Evolutionary conservation across 64 coral and sea anemone species (phyloP), one percentile per base, ranked within the genome.

Genomic region (Pocillopora damicornis): DNA sequence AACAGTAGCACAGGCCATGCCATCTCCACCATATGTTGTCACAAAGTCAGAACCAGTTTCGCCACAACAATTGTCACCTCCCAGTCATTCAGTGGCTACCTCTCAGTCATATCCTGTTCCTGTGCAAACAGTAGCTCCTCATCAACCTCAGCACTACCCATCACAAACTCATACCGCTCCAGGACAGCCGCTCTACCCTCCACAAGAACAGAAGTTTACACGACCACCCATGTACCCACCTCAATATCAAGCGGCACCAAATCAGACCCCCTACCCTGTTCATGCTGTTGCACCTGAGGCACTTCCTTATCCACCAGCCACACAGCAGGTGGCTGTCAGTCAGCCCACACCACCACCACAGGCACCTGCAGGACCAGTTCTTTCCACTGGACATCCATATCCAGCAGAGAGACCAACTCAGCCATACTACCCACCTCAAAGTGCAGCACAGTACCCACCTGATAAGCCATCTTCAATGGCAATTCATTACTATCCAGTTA

Each of bases 361-460:
- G 30, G 38, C 86, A 75, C 36, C 61, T 73, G 8, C 83, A 76
- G 37, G 38, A 60, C 58, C 86, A 67, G 64, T 67, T 16, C 15
- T 22, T 67, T 18, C 77, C 37, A 61, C 18, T 64, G 61, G 20
- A 60, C 77, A 80, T 26, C 73, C 69, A 13, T 73, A 63, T 37
- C 30, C 61, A 12, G 63, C 6, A 18, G 80, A 90, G 58, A 92
- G 90, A 73, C 76, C 83, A 36, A 75, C 82, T 22, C 90, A 76
- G 76, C 83, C 82, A 80, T 77, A 87, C 36, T 86, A 87, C 68
- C 74, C 63, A 92, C 74, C 81, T 20, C 65, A 85, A 22, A 85
- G 20, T 73, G 68, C 81, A 58, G 81, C 71, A 37, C 81, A 85
- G 11, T 85, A 85, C 64, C 81, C 69, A 65, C 65, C 81, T 85